phyloP scores from a whole-genome alignment of 2,113 vertebrate species.

The Colius striatus region DNA sequence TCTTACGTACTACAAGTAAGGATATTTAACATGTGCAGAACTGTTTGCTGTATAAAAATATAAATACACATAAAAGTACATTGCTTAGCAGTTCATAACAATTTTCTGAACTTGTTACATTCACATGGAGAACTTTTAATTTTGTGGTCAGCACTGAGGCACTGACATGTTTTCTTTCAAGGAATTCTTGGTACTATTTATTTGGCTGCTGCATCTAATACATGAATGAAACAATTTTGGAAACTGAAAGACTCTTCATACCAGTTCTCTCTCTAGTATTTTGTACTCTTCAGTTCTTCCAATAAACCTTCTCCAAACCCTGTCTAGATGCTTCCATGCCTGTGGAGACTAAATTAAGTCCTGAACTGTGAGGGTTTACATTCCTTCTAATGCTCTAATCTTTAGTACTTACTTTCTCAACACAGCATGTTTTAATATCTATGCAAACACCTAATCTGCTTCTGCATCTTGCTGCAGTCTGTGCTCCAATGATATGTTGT shows the following conservation, averaged over 20 bases:
- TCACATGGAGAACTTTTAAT: not conserved
- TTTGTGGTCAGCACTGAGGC: not conserved
- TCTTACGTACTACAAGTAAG: not conserved
- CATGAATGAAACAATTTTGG: not conserved
- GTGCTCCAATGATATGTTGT: not conserved
- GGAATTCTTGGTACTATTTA: not conserved
- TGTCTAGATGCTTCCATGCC: accelerated
- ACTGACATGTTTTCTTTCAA: not conserved
- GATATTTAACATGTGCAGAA: not conserved
- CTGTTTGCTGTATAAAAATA: not conserved
- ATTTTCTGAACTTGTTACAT: not conserved
- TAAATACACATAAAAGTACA: not conserved
- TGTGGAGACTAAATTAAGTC: not conserved
- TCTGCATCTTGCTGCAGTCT: not conserved
- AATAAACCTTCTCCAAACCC: not conserved
- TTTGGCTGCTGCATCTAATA: not conserved
- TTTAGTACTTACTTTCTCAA: not conserved
- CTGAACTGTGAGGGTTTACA: not conserved
- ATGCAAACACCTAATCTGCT: not conserved
- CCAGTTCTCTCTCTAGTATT: not conserved
- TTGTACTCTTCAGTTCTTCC: not conserved
- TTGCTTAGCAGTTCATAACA: not conserved
- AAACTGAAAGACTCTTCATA: not conserved
- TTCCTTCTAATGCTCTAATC: not conserved
- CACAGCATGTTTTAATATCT: not conserved